phyloP scores from a whole-genome alignment of 2,113 vertebrate genomes.

The Elephas maximus region DNA sequence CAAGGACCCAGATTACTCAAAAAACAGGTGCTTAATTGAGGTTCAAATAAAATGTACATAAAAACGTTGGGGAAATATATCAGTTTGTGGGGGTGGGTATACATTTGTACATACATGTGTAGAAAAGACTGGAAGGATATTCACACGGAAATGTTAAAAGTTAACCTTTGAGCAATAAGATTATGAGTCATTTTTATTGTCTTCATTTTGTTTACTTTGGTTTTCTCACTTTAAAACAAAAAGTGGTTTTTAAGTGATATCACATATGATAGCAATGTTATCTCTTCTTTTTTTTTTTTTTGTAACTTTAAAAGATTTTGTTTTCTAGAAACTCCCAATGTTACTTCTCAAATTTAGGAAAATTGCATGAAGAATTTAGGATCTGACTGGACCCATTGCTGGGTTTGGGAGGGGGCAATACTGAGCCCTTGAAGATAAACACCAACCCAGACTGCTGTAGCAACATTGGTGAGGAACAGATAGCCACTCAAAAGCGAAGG shows the following conservation, averaged over 20 bases:
- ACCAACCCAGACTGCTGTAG: background rate
- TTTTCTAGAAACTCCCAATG: background rate
- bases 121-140: background rate
- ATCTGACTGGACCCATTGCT: background rate
- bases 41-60: background rate
- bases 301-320: constrained; percentile 15
- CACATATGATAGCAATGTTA: background rate
- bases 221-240: constrained; percentile 34
- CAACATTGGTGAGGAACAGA: background rate
- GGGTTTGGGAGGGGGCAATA: background rate
- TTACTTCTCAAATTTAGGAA: background rate
- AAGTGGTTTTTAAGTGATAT: background rate
- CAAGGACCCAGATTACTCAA: background rate
- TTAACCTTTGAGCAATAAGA: background rate
- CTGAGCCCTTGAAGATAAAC: constrained; percentile 21
- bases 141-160: background rate
- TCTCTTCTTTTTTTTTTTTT: background rate
- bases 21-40: background rate
- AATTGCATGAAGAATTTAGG: background rate
- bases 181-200: background rate
- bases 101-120: background rate
- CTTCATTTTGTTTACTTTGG: constrained; percentile 48
- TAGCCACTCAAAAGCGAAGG: no score
- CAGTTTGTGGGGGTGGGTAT: background rate
- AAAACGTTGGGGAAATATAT: background rate